Conservation (phyloP, 2,797 vertebrate genomes). For the Gallinago stenura region DNA sequence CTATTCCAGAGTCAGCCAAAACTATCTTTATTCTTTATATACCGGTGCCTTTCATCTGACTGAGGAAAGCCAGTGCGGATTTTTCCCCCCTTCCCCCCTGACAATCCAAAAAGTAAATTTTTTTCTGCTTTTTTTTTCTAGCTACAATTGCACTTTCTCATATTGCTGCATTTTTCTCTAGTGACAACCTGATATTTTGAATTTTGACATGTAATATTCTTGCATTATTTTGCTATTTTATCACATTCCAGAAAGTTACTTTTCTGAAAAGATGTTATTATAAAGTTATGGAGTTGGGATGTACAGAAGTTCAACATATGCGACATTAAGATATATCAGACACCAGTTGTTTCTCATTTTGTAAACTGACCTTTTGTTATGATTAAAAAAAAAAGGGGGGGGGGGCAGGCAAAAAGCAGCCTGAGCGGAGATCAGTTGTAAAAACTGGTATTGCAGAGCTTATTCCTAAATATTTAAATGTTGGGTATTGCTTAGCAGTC, state of each 20-base stretch:
- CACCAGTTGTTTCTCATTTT: background rate
- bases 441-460: background rate
- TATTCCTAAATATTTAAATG: background rate
- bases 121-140: background rate
- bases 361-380: background rate
- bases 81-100: background rate
- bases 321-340: background rate
- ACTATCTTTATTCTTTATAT: background rate
- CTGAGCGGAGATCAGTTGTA: background rate
- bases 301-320: background rate
- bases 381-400: too few relatives aligned
- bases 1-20: background rate
- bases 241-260: background rate
- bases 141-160: background rate
- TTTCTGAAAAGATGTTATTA: background rate
- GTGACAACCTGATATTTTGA: background rate
- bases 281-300: background rate
- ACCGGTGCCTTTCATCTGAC: slow-evolving; percentile 33
- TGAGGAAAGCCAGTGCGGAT: background rate
- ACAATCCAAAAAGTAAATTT: background rate
- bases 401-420: background rate
- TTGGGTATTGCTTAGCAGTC: background rate
- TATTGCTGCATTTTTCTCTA: background rate
- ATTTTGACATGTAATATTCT: background rate
- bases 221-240: background rate